Evolutionary conservation across 2,797 vertebrate species (phyloP), one percentile per base, ranked within the genome.

Genomic region (Darevskia nairensis): DNA sequence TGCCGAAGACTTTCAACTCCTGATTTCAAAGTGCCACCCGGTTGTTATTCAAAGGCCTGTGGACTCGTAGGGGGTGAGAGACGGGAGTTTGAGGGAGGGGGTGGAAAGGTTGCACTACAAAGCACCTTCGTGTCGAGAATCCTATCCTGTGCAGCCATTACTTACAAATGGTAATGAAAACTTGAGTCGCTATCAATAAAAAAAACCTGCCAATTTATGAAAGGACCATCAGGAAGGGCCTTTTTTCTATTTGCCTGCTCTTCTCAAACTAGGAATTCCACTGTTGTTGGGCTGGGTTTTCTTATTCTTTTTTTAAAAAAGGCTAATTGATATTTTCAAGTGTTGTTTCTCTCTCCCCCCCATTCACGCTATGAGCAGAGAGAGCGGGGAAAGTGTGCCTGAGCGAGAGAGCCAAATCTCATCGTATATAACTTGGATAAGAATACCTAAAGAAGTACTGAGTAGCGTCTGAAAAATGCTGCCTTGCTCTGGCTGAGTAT

Each of bases 11-110:
- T 98, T 98, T 98, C 97, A 98, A 98, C 97, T 97, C 93, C 94
- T 96, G 97, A 97, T 98, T 98, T 98, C 98, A 98, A 98, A 98
- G 97, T 97, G 96, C 95, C 97, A 97, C 97, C 97, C 88, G 66
- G 96, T 96, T 89, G 94, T 94, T 97, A 97, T 98, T 98, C 98
- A 98, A 98, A 98, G 97, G 94, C 96, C 95, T 92, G 90, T 95
- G 86, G 95, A 96, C 95, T 96, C 94, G 88, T 92, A 90, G 96
- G 95, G 97, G 95, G 95, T 95, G 95, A 95, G 95, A 95, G 59
- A 75, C 29, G 13, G 69, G 55, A 46, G 77, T 13, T 7, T 92
- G 96, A 1, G 4, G 41, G 64, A 29, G 39, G 44, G n/a, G 7
- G 41, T 41, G 32, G 94, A 97, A 97, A 97, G 97, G 97, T 97